Percentiles rank a stretch among this genome's conserved stretches.
Conservation (phyloP, 1,140 invertebrate species). For the Solen grandis region DNA sequence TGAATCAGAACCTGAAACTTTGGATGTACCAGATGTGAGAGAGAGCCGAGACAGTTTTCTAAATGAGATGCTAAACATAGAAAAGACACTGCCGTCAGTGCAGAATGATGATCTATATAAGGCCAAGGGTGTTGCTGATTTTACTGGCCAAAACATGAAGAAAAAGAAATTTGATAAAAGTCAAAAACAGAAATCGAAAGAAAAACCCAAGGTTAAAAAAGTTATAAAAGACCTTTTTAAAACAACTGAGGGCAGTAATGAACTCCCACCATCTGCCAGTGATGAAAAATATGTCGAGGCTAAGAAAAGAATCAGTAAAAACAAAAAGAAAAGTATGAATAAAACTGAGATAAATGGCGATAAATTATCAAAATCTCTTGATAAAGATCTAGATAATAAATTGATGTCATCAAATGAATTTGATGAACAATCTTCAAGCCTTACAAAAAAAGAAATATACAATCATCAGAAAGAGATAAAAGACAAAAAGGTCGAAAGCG, state of each 20-base stretch:
- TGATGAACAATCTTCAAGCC: not conserved
- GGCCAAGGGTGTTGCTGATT: conserved; percentile 6
- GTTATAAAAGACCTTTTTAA: conserved; percentile 32
- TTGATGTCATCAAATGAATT: not conserved
- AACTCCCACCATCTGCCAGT: not conserved
- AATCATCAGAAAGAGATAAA: not conserved
- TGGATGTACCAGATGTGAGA: not conserved
- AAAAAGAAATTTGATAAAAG: not conserved
- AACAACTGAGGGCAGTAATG: conserved; percentile 27
- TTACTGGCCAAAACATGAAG: not conserved
- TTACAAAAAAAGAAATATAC: not conserved
- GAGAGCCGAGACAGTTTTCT: conserved; percentile 34
- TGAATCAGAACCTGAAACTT: conserved; percentile 7
- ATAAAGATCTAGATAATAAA: not conserved
- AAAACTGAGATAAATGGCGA: not conserved
- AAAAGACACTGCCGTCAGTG: conserved; percentile 21
- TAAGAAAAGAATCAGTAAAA: not conserved
- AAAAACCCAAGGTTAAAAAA: conserved; percentile 30
- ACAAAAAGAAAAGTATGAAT: not conserved
- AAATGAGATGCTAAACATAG: conserved; percentile 37
- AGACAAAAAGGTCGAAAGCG: not conserved
- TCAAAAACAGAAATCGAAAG: conserved; percentile 27
- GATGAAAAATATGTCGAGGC: not conserved
- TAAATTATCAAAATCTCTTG: not conserved
- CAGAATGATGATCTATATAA: not conserved